phyloP scores from a whole-genome alignment of 2,888 invertebrate genomes.

The Xanthorhoe designata region DNA sequence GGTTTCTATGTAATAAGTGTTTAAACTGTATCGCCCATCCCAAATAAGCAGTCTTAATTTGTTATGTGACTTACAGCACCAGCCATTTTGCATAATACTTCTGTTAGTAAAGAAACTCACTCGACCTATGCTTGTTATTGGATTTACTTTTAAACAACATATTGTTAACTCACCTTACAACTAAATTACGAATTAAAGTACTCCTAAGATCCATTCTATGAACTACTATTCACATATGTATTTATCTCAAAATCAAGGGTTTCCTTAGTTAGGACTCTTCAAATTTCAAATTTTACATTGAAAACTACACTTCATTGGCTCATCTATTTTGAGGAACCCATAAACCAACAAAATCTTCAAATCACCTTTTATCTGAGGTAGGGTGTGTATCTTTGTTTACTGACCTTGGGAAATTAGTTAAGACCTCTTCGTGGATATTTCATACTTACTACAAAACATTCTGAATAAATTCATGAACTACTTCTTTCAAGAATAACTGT shows the following conservation, averaged over 20 bases:
- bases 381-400: neutral
- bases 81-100: constrained; percentile 47
- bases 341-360: neutral
- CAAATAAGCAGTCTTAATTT: constrained; percentile 57
- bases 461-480: neutral
- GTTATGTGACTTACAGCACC: constrained; percentile 54
- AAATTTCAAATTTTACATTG: neutral
- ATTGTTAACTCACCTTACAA: constrained; percentile 21
- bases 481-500: neutral
- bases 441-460: neutral
- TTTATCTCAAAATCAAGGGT: neutral
- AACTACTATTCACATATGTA: neutral
- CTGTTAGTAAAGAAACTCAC: constrained; percentile 56
- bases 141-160: constrained; percentile 9
- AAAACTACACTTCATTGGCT: neutral
- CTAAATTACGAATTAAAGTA: neutral
- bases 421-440: neutral
- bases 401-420: no score
- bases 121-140: constrained; percentile 40
- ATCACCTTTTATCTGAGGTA: neutral
- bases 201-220: neutral
- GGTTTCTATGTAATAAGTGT: constrained; percentile 48
- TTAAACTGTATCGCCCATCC: constrained; percentile 47
- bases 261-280: neutral
- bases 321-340: neutral